Conservation (phyloP, 35 echinoderm and acorn worm species). For the Chiridota heheva region DNA sequence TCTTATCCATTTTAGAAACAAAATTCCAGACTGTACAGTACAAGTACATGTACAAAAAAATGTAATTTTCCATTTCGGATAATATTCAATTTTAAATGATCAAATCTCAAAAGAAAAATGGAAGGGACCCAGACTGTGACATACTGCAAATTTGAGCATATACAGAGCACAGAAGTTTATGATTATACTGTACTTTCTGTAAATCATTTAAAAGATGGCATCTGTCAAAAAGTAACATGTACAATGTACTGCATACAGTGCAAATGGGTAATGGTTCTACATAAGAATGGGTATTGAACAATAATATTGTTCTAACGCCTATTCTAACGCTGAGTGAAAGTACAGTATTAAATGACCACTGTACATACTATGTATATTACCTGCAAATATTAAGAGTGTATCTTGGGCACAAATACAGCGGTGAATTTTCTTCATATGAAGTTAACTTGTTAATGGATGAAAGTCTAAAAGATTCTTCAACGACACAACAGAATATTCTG, state of each 20-base stretch:
- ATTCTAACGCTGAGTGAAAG: neutral
- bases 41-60: too few species aligned
- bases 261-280: neutral
- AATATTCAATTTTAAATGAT: too few species aligned
- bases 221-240: neutral
- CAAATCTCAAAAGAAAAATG: too few species aligned
- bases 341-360: too few species aligned
- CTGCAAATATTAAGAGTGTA: conserved; percentile 1
- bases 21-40: too few species aligned
- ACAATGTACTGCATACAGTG: neutral
- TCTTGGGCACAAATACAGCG: conserved; percentile 15
- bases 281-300: neutral
- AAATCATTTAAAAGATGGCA: too few species aligned
- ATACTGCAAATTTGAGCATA: too few species aligned
- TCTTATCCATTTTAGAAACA: too few species aligned
- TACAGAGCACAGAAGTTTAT: too few species aligned
- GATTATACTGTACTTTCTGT: too few species aligned
- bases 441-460: conserved; percentile 11
- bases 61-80: too few species aligned
- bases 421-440: neutral
- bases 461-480: neutral
- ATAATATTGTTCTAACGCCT: neutral
- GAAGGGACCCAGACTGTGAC: too few species aligned
- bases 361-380: neutral
- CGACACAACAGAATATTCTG: conserved; percentile 15